Percentiles rank a stretch among this genome's conserved stretches.
Evolutionary conservation across 2,888 invertebrate species (phyloP).

Genomic region (Heliothis peltigera): DNA sequence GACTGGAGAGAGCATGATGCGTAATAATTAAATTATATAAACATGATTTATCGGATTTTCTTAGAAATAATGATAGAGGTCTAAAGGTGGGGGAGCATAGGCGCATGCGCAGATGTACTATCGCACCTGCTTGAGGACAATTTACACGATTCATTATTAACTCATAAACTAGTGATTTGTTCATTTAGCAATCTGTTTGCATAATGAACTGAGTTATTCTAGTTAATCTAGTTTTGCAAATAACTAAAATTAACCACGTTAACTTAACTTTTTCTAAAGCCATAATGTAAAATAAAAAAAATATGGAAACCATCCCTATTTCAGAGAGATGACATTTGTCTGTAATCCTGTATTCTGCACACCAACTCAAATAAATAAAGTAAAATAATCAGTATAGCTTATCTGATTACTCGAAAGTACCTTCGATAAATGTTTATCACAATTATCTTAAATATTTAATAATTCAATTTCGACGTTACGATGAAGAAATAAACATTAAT

Average conservation of each 20-base stretch:
- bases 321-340: no score
- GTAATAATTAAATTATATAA: conserved; percentile 48
- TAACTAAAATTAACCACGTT: no score
- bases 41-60: conserved; percentile 53
- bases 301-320: no score
- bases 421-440: not conserved
- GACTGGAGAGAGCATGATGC: conserved; percentile 24
- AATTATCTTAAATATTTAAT: conserved; percentile 3
- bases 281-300: not conserved
- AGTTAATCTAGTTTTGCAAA: not conserved
- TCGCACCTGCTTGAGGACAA: conserved; percentile 82
- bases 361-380: no score
- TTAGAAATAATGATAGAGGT: conserved; percentile 61
- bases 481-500: conserved; percentile 26
- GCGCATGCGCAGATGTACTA: conserved; percentile 80
- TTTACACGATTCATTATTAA: conserved; percentile 73
- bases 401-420: not conserved
- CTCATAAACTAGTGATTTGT: conserved; percentile 60
- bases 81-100: conserved; percentile 71
- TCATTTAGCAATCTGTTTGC: conserved; percentile 62
- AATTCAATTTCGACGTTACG: conserved; percentile 8
- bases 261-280: not conserved
- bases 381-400: no score
- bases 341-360: no score
- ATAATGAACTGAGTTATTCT: conserved; percentile 28